These are phyloP conservation scores for Phymanthus crucifer DNA, from an alignment of 92 coral and sea anemone species.

Conservation along the genomic window DNA sequence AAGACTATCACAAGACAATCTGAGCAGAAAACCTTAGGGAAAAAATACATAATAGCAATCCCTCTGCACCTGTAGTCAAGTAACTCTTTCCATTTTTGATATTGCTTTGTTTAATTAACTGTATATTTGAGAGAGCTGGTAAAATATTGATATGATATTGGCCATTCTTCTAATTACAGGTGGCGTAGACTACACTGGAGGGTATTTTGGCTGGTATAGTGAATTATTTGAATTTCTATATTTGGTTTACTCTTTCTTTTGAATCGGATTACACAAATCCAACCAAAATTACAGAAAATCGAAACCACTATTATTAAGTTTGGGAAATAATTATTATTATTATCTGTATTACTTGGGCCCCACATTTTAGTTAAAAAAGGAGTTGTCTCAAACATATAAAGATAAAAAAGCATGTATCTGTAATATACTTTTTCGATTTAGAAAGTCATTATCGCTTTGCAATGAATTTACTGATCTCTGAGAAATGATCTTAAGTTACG, in stretches of 20 bases:
- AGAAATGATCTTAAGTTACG: conserved; percentile 7
- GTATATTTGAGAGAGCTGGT: background rate
- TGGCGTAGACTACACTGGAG: background rate
- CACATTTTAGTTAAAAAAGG: background rate
- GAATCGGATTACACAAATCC: background rate
- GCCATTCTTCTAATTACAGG: background rate
- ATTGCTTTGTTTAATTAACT: background rate
- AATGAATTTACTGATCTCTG: conserved; percentile 17
- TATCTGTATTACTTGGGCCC: background rate
- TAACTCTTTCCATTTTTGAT: background rate
- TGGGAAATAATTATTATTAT: background rate
- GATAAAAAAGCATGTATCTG: background rate
- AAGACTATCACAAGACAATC: background rate
- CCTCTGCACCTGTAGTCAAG: background rate
- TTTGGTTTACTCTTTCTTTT: background rate
- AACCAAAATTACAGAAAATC: background rate
- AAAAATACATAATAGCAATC: background rate
- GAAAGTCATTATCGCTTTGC: background rate
- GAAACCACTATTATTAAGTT: no score
- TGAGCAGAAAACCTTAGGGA: background rate
- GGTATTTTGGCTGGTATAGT: background rate
- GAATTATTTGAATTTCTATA: background rate
- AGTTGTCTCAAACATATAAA: background rate
- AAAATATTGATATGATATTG: background rate
- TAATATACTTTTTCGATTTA: background rate